phyloP scores from a whole-genome alignment of 2,113 vertebrate genomes.

The Coturnix japonica region DNA sequence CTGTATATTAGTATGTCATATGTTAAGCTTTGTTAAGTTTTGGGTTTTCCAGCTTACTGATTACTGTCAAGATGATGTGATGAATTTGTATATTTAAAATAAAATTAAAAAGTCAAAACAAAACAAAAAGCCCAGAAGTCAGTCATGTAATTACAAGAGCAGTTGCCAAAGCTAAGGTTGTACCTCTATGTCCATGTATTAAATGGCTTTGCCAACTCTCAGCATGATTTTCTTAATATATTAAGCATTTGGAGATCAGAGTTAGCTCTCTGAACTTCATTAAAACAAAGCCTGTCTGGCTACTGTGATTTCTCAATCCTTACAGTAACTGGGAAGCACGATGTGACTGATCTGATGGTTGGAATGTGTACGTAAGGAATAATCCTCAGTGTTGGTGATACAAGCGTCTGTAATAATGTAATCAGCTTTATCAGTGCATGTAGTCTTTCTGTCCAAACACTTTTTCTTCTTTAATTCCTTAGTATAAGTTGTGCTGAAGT shows the following conservation, averaged over 20 bases:
- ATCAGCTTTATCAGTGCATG: neutral
- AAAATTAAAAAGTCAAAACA: no score
- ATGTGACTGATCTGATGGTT: fast-evolving
- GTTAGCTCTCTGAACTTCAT: neutral
- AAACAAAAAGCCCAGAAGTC: neutral
- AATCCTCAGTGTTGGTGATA: fast-evolving
- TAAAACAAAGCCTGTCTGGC: neutral
- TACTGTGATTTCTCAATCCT: neutral
- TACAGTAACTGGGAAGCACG: neutral
- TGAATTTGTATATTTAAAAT: neutral
- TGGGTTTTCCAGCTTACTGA: neutral
- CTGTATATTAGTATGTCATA: neutral
- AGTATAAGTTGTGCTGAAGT: neutral
- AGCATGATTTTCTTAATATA: neutral
- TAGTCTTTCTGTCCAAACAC: neutral
- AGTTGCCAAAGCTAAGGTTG: neutral
- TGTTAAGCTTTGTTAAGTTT: neutral
- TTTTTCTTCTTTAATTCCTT: neutral
- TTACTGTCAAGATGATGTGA: neutral
- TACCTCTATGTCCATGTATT: fast-evolving
- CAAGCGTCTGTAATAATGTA: fast-evolving
- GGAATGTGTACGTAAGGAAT: neutral
- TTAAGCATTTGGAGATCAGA: neutral
- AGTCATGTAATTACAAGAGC: neutral
- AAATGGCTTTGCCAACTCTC: neutral